Base-by-base conservation (phyloP, 2,888 invertebrate species). In the Tenthredo amoena region DNA sequence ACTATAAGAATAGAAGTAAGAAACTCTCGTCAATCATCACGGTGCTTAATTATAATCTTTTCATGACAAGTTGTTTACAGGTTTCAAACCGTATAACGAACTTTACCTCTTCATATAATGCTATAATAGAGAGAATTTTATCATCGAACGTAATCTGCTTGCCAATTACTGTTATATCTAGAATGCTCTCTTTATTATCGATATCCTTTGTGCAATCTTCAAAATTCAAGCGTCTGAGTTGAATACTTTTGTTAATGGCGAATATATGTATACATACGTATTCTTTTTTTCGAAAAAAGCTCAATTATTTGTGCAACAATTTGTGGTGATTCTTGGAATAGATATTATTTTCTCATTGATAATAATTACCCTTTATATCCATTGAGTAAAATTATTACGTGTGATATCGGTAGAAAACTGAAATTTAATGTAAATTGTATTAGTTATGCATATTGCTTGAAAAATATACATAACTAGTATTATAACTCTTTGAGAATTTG, bases 1-100 rank as follows among this genome's bases (percentile, higher is more conserved):
- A 95, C 87, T 86, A 88, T 58, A 34, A 37, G 21, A 58, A 34
- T 21, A 62, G 34, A 18, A 68, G 34, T 26, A 18, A 34, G 34
- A 68, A 34, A 68, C 18, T 79, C 43, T 62, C 58, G 76, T 62
- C 74, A 72, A 72, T 72, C 62, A 72, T 72, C 62, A 12, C 55
- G 84, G 71, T 74, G 84, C 72, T 84, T 84, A 71, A 50, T 84
- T 84, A 62, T 21, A 55, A 72, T 72, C n/a, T 47, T 47, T 76
- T 76, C 43, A 76, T 47, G 71, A 71, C 37, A 71, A 71, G 47
- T 47, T 47, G 2, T 15, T 37, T 12, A 26, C 34, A 18, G 18
- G 37, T 71, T 12, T 34, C 18, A 71, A 37, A 71, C n/a, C 31
- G 5, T 26, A 12, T 12, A 62, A 12, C 26, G 62, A 21, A 21